Base-by-base conservation (phyloP, 2,888 invertebrate species). In the Suillia variegata region DNA sequence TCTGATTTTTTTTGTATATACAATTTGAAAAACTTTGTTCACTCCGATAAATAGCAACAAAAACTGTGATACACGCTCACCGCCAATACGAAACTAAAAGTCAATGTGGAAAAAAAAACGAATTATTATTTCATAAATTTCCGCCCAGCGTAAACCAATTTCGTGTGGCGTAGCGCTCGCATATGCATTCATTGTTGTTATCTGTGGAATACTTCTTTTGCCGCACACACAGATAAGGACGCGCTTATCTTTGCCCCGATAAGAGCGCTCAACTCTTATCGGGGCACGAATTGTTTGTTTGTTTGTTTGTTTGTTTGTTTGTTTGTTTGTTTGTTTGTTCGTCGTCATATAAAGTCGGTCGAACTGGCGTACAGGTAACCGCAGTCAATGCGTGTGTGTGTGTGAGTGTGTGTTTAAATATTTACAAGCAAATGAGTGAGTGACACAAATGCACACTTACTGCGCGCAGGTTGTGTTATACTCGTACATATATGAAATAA, bases 331-430 rank as follows among this genome's bases (percentile, higher is more conserved):
- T n/a, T n/a, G n/a, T n/a, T n/a, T 31, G 31, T 31, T 31, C 12
- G 13, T 38, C 38, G 38, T 38, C 38, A 38, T 38, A n/a, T 38
- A n/a, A n/a, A n/a, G n/a, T n/a, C n/a, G n/a, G n/a, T n/a, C n/a
- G 38, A 8, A 8, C 13, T n/a, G 15, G 10, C 6, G 38, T 38
- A 59, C 62, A 60, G 73, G 58, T 61, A 65, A 64, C 54, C 54
- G 24, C n/a, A 2, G 50, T 26, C n/a, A 15, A 4, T 49, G n/a
- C 24, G 10, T 2, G 2, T 49, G 58, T 53, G 56, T 18, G 38
- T 45, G 12, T n/a, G 50, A n/a, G n/a, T 31, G n/a, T 26, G 2
- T 59, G 58, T 56, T 38, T 61, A 38, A 26, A 50, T 50, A 50
- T 26, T 26, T 5, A 50, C 50, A 50, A 8, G 38, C n/a, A 13